Base-by-base conservation (phyloP, 2,113 vertebrate genomes). In the Ranitomeya variabilis region DNA sequence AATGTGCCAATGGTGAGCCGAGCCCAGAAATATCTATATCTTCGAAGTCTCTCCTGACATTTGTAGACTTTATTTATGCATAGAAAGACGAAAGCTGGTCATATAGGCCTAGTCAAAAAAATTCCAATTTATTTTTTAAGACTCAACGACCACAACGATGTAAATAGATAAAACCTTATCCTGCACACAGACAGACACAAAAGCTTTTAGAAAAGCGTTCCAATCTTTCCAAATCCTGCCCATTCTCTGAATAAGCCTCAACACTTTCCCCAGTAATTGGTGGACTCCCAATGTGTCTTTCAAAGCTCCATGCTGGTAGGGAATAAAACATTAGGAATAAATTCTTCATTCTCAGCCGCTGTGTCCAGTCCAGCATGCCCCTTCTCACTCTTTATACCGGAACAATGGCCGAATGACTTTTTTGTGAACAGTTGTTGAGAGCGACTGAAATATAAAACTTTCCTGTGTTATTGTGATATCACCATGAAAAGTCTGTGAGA, bases 261-360 rank as follows among this genome's bases (percentile, higher is more conserved):
- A 59, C 23, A 19, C 79, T 37, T 80, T 60, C 55, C 11, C 79
- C 79, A 14, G 79, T 80, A 80, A 80, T 80, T 80, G 79, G 23
- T 60, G 79, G 79, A 57, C 55, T 80, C 79, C 79, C 79, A 80
- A 60, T 31, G 79, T 10, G 79, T 57, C 7, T 80, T 80, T 80
- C 23, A 80, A 59, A 80, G 54, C 54, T 59, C 19, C 79, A 31
- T 19, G 54, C 79, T 62, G 55, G 79, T 81, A 10, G 31, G 8
- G 79, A 81, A 80, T 59, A 10, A 80, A 81, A 81, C 18, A 81
- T 80, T 62, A 81, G 57, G 57, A 81, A 82, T 64, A 82, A 10
- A 64, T 64, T 82, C 59, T 64, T 59, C 7, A 82, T 82, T 82
- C 26, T 21, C 80, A 10, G 80, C 23, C 4, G 13, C 23, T 64